phyloP scores from a whole-genome alignment of 2,797 vertebrate genomes.

The Esox lucius region DNA sequence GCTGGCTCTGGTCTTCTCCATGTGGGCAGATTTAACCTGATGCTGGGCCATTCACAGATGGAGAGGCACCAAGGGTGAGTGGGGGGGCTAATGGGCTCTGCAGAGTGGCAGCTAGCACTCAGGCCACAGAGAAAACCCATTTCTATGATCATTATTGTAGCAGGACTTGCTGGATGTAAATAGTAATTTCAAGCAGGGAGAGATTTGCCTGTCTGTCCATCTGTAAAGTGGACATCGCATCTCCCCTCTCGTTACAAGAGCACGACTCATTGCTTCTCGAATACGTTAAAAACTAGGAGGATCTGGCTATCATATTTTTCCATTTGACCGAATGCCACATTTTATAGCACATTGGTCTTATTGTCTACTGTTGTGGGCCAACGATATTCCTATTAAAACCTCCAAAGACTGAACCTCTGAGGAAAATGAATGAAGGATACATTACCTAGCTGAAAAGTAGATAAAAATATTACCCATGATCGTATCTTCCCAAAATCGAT shows the following conservation, averaged over 20 bases:
- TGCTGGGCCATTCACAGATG: constrained; percentile 56
- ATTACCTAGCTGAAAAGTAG: neutral
- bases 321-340: constrained; percentile 36
- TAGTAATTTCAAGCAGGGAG: constrained; percentile 46
- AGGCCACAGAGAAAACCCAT: constrained; percentile 58
- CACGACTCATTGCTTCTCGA: constrained; percentile 38
- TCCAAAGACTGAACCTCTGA: neutral
- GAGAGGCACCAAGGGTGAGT: constrained; percentile 34
- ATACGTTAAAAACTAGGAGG: constrained; percentile 39
- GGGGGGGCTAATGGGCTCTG: constrained; percentile 53
- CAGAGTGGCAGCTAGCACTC: constrained; percentile 44
- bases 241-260: constrained; percentile 33
- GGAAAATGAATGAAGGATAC: neutral
- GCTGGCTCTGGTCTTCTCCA: constrained; percentile 54
- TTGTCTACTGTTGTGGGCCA: neutral
- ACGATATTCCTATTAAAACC: neutral
- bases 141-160: constrained; percentile 56
- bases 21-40: constrained; percentile 67
- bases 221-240: constrained; percentile 51
- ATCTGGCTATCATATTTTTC: constrained; percentile 39
- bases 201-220: constrained; percentile 46
- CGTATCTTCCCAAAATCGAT: neutral
- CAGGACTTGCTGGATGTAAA: constrained; percentile 46
- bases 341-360: neutral
- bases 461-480: neutral